Percentiles rank a stretch among this genome's conserved stretches.
These are phyloP conservation scores for Chanos chanos DNA, from an alignment of 2,797 vertebrate species.

Conservation along the genomic window DNA sequence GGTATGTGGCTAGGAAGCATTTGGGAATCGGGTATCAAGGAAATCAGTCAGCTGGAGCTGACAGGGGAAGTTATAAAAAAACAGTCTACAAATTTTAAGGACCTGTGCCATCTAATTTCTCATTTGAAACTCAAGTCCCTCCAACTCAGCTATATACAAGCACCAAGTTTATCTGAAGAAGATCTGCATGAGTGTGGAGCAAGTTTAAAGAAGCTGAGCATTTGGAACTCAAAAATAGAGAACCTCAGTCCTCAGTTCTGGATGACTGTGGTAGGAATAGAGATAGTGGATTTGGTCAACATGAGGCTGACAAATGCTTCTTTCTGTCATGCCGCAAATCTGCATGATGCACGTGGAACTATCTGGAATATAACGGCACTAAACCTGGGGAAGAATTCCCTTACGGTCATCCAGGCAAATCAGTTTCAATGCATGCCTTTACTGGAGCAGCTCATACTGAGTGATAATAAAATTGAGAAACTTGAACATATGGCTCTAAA, in stretches of 20 bases:
- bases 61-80: background rate
- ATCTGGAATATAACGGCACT: constrained; percentile 31
- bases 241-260: constrained; percentile 33
- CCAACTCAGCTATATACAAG: background rate
- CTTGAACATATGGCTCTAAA: constrained; percentile 26
- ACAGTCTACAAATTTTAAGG: constrained; percentile 1
- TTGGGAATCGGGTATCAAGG: constrained; percentile 38
- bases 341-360: too few species aligned
- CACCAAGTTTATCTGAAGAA: constrained; percentile 8
- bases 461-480: constrained; percentile 13
- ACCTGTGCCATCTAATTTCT: constrained; percentile 27
- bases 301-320: constrained; percentile 21
- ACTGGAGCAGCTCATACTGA: constrained; percentile 35
- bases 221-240: constrained; percentile 4
- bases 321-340: constrained; percentile 30
- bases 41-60: constrained; percentile 6
- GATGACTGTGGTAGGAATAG: constrained; percentile 10
- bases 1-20: constrained; percentile 16
- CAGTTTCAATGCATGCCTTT: constrained; percentile 44
- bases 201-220: background rate
- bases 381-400: constrained; percentile 12
- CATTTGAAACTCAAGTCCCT: constrained; percentile 15
- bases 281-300: background rate
- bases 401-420: constrained; percentile 9
- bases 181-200: constrained; percentile 23